Base-by-base conservation (phyloP, 1,140 invertebrate species). In the Anagrus nilaparvatae region DNA sequence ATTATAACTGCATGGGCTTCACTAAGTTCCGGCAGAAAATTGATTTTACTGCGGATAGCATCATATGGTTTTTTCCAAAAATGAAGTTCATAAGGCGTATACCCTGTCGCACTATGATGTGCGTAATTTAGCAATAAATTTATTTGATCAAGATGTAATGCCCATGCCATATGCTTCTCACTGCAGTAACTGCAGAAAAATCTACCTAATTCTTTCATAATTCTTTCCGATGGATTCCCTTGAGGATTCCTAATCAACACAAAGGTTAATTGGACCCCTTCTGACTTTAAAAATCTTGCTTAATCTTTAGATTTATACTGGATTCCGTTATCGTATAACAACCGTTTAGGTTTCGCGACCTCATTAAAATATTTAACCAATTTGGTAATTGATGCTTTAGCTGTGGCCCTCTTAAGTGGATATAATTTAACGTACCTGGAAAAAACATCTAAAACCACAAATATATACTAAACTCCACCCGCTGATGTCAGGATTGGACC, bases 211-310 rank as follows among this genome's bases (percentile, higher is more conserved):
- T n/a, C n/a, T 25, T 10, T 31, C 42, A 29, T 37, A 13, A 12
- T 43, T 24, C 45, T 24, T 28, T 40, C 38, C 4, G 44, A 23
- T 3, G 44, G 38, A 23, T 46, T 35, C 6, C 32, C 40, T 17
- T 46, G 30, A 4, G 40, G 40, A 19, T 35, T 23, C 4, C 40
- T 1, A 18, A 35, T 35, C 4, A 32, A 43, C 9, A 19, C 28
- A 36, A 21, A 40, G n/a, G 33, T 5, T n/a, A 34, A 16, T 16
- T 40, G 24, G 28, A 46, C 40, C 3, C 16, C 23, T 2, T 36
- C 21, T 8, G 3, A 3, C 17, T 13, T 23, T 38, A 38, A n/a
- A 19, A 19, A 8, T 30, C 23, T 20, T 18, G n/a, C 43, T 35
- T 30, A 44, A 4, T 21, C 13, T 2, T 10, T 10, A 6, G 44